A percentile compares a stretch with the other conserved stretches of the same genome.
Evolutionary conservation across 37 sponge, comb jelly and placozoan genomes (phyloP).

Genomic region (Petrosia ficiformis): DNA sequence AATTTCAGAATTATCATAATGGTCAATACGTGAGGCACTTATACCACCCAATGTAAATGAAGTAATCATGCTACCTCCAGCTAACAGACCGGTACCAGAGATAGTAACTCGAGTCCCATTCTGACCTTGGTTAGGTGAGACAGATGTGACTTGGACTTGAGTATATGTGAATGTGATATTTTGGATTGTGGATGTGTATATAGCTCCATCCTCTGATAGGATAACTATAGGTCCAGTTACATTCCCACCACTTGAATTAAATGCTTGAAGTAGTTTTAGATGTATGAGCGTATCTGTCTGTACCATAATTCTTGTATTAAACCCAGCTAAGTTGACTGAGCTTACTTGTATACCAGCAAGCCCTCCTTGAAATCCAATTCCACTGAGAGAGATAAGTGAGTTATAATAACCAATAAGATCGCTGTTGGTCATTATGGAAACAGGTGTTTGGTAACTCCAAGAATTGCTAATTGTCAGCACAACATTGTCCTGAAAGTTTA

Average conservation of each 20-base stretch:
- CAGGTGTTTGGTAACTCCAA: constrained; percentile 36
- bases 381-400: constrained; percentile 26
- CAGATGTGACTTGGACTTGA: constrained; percentile 21
- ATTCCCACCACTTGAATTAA: constrained; percentile 2
- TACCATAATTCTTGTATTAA: constrained; percentile 18
- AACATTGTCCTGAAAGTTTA: constrained; percentile 1
- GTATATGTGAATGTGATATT: constrained; percentile 37
- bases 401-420: constrained; percentile 37
- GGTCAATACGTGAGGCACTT: constrained; percentile 5
- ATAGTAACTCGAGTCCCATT: constrained; percentile 61
- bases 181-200: neutral
- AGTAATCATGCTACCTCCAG: constrained; percentile 26
- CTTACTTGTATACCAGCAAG: neutral
- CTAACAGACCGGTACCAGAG: constrained; percentile 36
- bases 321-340: constrained; percentile 25
- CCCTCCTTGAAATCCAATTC: constrained; percentile 22
- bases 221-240: constrained; percentile 43
- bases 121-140: constrained; percentile 59
- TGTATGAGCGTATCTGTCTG: constrained; percentile 24
- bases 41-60: constrained; percentile 25
- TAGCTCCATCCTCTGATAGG: constrained; percentile 11
- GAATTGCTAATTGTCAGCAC: constrained; percentile 19
- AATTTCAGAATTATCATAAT: neutral
- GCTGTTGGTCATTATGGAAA: neutral
- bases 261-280: constrained; percentile 17